phyloP scores from a whole-genome alignment of 2,888 invertebrate species.

The Lepidochitona cinerea region DNA sequence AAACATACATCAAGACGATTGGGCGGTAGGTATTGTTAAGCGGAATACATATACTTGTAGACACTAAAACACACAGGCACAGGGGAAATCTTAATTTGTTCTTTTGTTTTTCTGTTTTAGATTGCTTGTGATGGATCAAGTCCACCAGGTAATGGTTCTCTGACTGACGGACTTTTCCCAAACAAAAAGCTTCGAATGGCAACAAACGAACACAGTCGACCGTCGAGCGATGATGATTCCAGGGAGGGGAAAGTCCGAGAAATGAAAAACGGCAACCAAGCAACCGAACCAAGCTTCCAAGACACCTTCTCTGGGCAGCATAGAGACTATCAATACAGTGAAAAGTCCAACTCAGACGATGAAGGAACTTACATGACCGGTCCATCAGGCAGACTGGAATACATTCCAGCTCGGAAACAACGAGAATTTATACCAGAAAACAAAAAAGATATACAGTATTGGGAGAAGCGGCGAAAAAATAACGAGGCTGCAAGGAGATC shows the following conservation, averaged over 20 bases:
- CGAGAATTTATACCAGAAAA: slow-evolving; percentile 96
- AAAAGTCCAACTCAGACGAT: background rate
- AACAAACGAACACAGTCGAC: background rate
- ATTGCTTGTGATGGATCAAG: background rate
- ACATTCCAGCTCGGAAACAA: slow-evolving; percentile 84
- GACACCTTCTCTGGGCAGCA: background rate
- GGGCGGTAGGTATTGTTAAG: too few species aligned
- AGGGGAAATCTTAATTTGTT: too few species aligned
- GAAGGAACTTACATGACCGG: background rate
- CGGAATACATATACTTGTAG: too few species aligned
- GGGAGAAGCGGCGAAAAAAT: slow-evolving; percentile 95
- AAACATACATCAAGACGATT: too few species aligned
- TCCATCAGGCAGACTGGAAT: background rate
- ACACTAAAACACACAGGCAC: too few species aligned
- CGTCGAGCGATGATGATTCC: background rate
- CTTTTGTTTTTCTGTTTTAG: too few species aligned
- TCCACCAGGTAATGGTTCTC: background rate
- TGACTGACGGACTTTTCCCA: background rate
- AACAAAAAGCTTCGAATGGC: background rate
- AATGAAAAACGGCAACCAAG: background rate
- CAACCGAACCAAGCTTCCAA: background rate
- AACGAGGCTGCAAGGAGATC: slow-evolving; percentile 98
- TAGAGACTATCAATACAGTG: too few species aligned
- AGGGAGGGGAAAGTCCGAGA: background rate
- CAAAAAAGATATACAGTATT: slow-evolving; percentile 97